phyloP scores from a whole-genome alignment of 2,113 vertebrate species.

The Cyprinodon tularosa region DNA sequence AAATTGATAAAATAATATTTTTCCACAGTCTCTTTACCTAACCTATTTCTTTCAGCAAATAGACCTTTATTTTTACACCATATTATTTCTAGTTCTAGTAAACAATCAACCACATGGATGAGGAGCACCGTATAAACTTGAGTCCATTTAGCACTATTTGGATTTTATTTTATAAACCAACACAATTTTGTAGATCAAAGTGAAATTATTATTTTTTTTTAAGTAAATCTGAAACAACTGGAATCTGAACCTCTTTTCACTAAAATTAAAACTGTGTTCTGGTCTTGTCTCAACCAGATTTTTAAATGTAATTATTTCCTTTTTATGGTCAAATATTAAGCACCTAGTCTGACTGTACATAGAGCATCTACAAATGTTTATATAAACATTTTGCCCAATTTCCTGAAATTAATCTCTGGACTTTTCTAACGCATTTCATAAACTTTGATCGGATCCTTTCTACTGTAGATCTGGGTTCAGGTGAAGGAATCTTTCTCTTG shows the following conservation, averaged over 20 bases:
- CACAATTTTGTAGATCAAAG: neutral
- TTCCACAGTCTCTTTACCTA: neutral
- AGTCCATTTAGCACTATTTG: neutral
- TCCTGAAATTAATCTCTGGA: too few species aligned
- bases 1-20: neutral
- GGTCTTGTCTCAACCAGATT: too few species aligned
- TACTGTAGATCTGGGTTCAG: neutral
- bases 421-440: neutral
- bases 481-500: neutral
- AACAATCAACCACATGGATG: neutral
- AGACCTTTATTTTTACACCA: neutral
- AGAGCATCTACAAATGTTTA: neutral
- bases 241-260: too few species aligned
- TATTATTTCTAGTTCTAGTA: neutral
- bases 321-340: too few species aligned
- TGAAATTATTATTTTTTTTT: too few species aligned
- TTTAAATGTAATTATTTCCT: too few species aligned
- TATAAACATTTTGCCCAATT: too few species aligned
- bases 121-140: too few species aligned
- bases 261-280: too few species aligned
- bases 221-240: too few species aligned
- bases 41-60: too few species aligned
- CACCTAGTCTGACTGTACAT: neutral
- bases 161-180: neutral
- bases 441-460: neutral